A percentile compares a stretch with the other conserved stretches of the same genome.
phyloP scores from a whole-genome alignment of 2,888 invertebrate genomes.

The Macrophya annulata region DNA sequence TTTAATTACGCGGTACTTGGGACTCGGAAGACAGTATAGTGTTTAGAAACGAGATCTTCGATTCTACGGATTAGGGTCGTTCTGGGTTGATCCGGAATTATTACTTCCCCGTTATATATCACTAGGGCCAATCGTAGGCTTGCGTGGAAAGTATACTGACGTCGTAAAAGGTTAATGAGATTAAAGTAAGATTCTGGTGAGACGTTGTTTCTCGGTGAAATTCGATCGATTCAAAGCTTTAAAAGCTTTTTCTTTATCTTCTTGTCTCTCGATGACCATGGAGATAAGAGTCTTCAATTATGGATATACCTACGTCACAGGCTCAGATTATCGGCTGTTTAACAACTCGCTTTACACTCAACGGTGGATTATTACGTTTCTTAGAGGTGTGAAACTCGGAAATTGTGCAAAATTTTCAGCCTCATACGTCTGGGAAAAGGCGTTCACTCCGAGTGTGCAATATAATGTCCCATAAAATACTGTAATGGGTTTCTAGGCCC shows the following conservation, averaged over 20 bases:
- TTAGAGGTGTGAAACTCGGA: slow-evolving; percentile 34
- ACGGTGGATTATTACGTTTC: slow-evolving; percentile 26
- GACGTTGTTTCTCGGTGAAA: slow-evolving; percentile 30
- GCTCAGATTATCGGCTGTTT: slow-evolving; percentile 32
- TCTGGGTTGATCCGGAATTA: slow-evolving; percentile 44
- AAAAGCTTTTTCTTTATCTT: slow-evolving; percentile 40
- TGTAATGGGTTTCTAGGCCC: slow-evolving; percentile 38
- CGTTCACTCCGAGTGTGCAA: neutral
- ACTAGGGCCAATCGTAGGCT: slow-evolving; percentile 24
- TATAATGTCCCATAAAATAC: slow-evolving; percentile 39
- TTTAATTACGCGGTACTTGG: slow-evolving; percentile 9
- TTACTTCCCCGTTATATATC: slow-evolving; percentile 37
- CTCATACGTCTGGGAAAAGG: slow-evolving; percentile 45
- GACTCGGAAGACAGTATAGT: neutral
- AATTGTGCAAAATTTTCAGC: slow-evolving; percentile 44
- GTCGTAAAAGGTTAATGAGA: slow-evolving; percentile 54
- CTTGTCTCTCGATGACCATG: slow-evolving; percentile 29
- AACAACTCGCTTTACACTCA: slow-evolving; percentile 13
- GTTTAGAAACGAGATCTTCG: slow-evolving; percentile 27
- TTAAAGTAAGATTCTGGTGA: slow-evolving; percentile 43
- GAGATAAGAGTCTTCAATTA: slow-evolving; percentile 38
- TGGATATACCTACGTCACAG: slow-evolving; percentile 13
- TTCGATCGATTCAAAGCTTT: slow-evolving; percentile 50
- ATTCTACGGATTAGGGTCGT: slow-evolving; percentile 37
- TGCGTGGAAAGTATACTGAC: slow-evolving; percentile 22